phyloP scores from a whole-genome alignment of 2,113 vertebrate genomes.

The Coptodon bakossiorum region DNA sequence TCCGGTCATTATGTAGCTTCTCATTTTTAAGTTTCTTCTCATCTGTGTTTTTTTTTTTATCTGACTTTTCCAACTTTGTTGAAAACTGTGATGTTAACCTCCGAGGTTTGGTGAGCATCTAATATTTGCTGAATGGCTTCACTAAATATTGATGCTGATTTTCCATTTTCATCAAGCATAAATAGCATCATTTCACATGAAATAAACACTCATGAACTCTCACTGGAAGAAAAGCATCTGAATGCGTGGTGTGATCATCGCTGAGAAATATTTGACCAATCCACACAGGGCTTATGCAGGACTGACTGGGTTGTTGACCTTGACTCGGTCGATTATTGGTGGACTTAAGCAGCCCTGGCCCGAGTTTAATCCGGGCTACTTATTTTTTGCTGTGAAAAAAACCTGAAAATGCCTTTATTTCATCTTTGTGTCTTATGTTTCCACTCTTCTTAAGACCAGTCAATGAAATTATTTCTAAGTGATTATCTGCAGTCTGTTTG shows the following conservation, averaged over 20 bases:
- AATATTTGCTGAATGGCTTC: neutral
- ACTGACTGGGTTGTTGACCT: neutral
- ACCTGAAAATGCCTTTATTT: neutral
- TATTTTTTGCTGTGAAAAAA: neutral
- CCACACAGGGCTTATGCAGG: neutral
- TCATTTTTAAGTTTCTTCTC: neutral
- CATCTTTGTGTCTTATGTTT: neutral
- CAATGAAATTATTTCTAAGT: neutral
- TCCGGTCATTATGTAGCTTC: neutral
- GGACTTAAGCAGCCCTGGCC: neutral
- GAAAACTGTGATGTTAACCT: neutral
- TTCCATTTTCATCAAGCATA: neutral
- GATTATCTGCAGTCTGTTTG: conserved; percentile 29
- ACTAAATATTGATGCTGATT: neutral
- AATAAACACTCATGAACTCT: neutral
- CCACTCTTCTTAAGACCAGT: neutral
- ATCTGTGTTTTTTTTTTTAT: neutral
- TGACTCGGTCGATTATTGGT: neutral
- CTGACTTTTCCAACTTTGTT: neutral
- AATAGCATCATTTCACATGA: neutral
- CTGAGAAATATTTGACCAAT: neutral
- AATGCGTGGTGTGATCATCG: neutral
- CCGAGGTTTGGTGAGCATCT: neutral
- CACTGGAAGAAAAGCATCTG: neutral
- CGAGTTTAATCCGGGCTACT: neutral